phyloP scores from a whole-genome alignment of 2,113 vertebrate species.

The Rallus limicola region DNA sequence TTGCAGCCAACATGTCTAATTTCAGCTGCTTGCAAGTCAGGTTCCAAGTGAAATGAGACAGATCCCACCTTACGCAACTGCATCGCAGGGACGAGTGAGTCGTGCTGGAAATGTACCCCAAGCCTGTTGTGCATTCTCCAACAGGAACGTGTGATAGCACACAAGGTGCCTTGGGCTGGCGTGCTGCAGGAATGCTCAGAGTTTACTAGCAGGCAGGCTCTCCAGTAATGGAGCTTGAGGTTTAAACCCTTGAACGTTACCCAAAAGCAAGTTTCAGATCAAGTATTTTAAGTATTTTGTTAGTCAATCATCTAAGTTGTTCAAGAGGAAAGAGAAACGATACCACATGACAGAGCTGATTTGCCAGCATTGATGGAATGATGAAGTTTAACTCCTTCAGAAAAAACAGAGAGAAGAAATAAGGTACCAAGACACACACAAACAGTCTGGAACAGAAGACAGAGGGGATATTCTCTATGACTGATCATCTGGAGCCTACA shows the following conservation, averaged over 20 bases:
- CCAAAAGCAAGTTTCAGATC: slow-evolving; percentile 7
- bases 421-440: background rate
- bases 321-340: background rate
- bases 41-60: background rate
- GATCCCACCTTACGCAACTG: background rate
- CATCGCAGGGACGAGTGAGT: fast-evolving
- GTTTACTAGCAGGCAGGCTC: background rate
- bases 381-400: background rate
- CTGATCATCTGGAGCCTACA: background rate
- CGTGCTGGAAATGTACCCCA: fast-evolving
- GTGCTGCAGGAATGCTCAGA: background rate
- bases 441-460: background rate
- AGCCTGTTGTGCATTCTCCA: background rate
- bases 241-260: background rate
- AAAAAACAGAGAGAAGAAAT: background rate
- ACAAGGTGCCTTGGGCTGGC: background rate
- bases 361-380: background rate
- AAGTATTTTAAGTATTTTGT: background rate
- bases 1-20: fast-evolving
- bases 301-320: background rate
- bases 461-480: background rate
- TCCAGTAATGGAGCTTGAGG: background rate
- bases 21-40: background rate
- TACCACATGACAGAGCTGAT: background rate
- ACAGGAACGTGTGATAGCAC: background rate